These are phyloP conservation scores for Lasioglossum morio DNA, from an alignment of 2,888 invertebrate genomes.

Conservation along the genomic window DNA sequence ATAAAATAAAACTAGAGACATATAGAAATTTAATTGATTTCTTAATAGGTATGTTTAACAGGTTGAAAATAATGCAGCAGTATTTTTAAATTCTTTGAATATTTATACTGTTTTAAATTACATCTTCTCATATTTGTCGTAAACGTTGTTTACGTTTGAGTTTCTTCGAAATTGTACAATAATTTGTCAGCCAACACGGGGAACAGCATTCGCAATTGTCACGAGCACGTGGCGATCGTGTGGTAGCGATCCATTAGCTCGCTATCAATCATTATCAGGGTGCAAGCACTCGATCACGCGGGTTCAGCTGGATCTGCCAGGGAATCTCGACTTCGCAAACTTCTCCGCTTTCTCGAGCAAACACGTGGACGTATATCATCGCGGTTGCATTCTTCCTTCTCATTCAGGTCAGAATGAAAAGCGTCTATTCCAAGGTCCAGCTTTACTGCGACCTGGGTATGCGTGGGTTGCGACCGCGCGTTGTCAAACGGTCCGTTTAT, in stretches of 20 bases:
- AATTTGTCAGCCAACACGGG: neutral
- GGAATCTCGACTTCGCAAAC: neutral
- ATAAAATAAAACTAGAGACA: too few species aligned
- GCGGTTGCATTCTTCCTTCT: neutral
- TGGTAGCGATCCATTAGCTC: neutral
- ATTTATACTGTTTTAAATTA: too few species aligned
- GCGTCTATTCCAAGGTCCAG: neutral
- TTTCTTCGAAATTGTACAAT: neutral
- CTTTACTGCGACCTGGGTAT: neutral
- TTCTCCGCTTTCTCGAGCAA: neutral
- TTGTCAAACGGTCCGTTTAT: neutral
- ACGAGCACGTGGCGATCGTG: neutral
- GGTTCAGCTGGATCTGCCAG: neutral
- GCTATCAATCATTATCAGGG: neutral
- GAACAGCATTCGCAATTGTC: neutral
- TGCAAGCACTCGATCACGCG: neutral
- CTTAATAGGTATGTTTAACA: too few species aligned
- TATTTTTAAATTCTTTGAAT: too few species aligned
- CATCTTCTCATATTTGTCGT: too few species aligned
- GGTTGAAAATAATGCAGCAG: too few species aligned
- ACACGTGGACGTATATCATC: neutral
- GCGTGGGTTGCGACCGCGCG: neutral
- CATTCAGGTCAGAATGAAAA: neutral
- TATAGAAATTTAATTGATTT: too few species aligned
- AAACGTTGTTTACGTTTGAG: too few species aligned